A percentile compares a stretch with the other conserved stretches of the same genome.
Conservation (phyloP, 2,113 vertebrate species). For the Lophochroa leadbeateri region DNA sequence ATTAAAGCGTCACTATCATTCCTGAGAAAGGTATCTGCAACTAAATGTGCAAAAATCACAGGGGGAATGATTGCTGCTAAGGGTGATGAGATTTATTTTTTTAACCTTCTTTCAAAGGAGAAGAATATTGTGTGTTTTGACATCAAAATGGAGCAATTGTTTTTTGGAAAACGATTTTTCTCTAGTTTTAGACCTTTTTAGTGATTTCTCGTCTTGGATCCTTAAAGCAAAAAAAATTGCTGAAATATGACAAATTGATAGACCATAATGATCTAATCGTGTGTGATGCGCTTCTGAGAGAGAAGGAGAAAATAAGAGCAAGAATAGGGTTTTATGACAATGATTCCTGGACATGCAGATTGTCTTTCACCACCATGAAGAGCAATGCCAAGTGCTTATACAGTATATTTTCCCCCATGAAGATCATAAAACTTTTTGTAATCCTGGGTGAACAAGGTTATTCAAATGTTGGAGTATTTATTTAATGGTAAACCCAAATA, state of each 20-base stretch:
- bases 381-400: background rate
- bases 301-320: background rate
- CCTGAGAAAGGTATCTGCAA: background rate
- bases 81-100: background rate
- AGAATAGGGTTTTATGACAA: background rate
- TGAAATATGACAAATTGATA: conserved; percentile 52
- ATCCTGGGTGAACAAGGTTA: background rate
- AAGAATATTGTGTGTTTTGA: conserved; percentile 62
- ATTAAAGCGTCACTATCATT: background rate
- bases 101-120: background rate
- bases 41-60: background rate
- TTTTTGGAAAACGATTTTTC: conserved; percentile 34
- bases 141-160: conserved; percentile 57
- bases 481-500: background rate
- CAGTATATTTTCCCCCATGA: background rate
- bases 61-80: background rate
- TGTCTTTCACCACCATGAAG: background rate
- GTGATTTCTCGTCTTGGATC: background rate
- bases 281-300: background rate
- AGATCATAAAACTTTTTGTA: background rate
- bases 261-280: conserved; percentile 45
- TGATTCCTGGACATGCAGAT: background rate
- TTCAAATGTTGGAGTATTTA: background rate
- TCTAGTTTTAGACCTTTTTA: conserved; percentile 44
- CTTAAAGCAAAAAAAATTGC: background rate